Evolutionary conservation across 92 coral and sea anemone species (phyloP).

Genomic region (Umimayanthus chanpuru): DNA sequence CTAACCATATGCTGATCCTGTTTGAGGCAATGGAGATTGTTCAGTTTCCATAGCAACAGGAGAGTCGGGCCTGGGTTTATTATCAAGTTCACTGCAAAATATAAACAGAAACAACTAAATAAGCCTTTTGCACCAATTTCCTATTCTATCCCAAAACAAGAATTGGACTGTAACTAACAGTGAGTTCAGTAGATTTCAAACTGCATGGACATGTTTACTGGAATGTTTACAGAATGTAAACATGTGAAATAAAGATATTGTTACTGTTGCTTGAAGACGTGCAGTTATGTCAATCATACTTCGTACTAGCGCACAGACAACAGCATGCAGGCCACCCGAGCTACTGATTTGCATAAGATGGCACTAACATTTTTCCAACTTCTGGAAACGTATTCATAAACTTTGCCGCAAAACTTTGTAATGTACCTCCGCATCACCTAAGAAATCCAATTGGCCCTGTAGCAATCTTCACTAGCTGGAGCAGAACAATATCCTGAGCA

Average conservation of each 20-base stretch:
- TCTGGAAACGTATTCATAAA: too few species aligned
- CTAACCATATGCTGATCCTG: constrained; percentile 94
- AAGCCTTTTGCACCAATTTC: background rate
- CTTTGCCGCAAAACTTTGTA: background rate
- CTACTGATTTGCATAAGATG: background rate
- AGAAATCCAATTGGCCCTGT: background rate
- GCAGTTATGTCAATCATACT: background rate
- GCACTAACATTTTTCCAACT: background rate
- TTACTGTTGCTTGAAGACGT: background rate
- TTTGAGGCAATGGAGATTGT: constrained; percentile 59
- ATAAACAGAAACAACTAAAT: background rate
- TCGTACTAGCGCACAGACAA: background rate
- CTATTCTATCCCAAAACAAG: background rate
- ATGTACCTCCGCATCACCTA: background rate
- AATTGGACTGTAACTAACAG: background rate
- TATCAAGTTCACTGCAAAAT: constrained; percentile 58
- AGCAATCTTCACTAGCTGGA: background rate
- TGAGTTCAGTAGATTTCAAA: background rate
- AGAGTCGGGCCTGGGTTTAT: constrained; percentile 69
- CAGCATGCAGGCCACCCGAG: background rate
- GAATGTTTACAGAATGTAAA: too few species aligned
- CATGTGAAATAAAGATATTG: background rate
- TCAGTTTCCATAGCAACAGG: constrained; percentile 99
- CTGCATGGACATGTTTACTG: background rate
- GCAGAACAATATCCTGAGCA: background rate